Evolutionary conservation across 2,888 invertebrate species (phyloP).

Genomic region (Lysandra coridon): DNA sequence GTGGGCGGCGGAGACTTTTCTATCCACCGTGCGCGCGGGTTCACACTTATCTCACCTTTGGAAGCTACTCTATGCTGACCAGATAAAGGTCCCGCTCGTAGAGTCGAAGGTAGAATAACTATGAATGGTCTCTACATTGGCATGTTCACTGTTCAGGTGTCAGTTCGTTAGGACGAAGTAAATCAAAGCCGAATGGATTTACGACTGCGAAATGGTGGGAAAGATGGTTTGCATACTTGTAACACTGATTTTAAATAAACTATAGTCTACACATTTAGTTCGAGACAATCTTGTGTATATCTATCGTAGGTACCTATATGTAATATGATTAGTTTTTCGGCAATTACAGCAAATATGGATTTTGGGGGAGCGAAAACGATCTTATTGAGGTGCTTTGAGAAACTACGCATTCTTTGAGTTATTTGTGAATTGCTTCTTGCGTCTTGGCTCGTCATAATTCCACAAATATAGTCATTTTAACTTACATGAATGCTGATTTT

Average conservation of each 20-base stretch:
- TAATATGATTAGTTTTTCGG: no score
- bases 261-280: neutral
- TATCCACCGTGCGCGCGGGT: neutral
- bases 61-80: neutral
- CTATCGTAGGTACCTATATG: no score
- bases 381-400: no score
- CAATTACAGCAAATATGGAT: no score
- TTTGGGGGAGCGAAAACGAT: no score
- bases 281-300: no score
- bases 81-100: neutral
- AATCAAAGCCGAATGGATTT: conserved; percentile 39
- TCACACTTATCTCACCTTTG: neutral
- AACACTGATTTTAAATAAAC: neutral
- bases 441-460: no score
- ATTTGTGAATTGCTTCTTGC: no score
- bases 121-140: conserved; percentile 36
- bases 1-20: no score
- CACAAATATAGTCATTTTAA: no score
- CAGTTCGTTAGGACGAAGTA: conserved; percentile 40
- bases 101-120: neutral
- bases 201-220: conserved; percentile 31
- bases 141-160: conserved; percentile 41
- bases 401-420: no score
- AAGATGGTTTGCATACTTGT: neutral
- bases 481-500: no score